phyloP scores from a whole-genome alignment of 37 sponge, comb jelly and placozoan genomes.

The Diacarnus erythraeanus region DNA sequence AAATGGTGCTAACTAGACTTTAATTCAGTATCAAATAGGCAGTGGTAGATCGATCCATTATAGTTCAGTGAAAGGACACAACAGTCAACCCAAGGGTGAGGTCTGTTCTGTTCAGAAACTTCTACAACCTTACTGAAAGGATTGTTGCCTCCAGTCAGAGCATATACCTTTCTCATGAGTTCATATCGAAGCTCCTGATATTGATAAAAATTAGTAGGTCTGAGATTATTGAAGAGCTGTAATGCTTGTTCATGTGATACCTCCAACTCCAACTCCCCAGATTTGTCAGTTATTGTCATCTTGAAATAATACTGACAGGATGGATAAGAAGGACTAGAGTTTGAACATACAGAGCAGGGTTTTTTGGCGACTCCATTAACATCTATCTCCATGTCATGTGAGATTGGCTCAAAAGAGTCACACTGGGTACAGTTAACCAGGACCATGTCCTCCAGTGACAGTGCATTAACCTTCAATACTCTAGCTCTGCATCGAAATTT shows the following conservation, averaged over 20 bases:
- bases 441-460: conserved; percentile 25
- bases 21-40: conserved; percentile 1
- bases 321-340: not conserved
- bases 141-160: conserved; percentile 32
- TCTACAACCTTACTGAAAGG: conserved; percentile 23
- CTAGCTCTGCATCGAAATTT: conserved; percentile 29
- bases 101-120: no score
- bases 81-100: conserved; percentile 1
- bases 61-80: not conserved
- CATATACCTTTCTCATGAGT: not conserved
- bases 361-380: not conserved
- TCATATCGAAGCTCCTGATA: not conserved
- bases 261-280: not conserved
- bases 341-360: not conserved
- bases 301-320: conserved; percentile 26
- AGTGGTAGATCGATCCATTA: not conserved
- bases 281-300: conserved; percentile 20
- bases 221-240: conserved; percentile 5
- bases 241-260: conserved; percentile 2
- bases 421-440: conserved; percentile 12
- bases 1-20: not conserved
- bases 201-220: conserved; percentile 28
- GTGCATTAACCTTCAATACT: conserved; percentile 1
- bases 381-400: not conserved
- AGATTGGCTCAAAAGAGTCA: not conserved